Percentiles rank a stretch among this genome's conserved stretches.
These are phyloP conservation scores for Hormiphora californensis DNA, from an alignment of 37 sponge, comb jelly and placozoan genomes.

Conservation along the genomic window DNA sequence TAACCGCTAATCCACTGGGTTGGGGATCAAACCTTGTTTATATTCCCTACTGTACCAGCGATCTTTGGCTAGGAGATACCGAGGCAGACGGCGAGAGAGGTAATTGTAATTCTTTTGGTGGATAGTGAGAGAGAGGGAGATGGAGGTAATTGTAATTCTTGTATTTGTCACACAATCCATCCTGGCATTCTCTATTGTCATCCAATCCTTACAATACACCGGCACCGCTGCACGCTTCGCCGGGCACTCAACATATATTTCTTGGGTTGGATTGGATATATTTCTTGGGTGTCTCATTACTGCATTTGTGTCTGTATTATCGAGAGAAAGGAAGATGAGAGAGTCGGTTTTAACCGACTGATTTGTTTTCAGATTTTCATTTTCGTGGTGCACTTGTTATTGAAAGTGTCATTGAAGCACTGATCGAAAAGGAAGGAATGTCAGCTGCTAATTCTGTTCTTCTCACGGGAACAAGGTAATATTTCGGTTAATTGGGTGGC, in stretches of 20 bases:
- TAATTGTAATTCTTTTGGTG: no score
- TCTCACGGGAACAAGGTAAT: conserved; percentile 35
- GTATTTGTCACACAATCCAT: no score
- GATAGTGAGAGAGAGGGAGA: neutral
- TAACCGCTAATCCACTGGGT: neutral
- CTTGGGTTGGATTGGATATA: no score
- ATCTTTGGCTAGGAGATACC: conserved; percentile 30
- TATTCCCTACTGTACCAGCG: conserved; percentile 43
- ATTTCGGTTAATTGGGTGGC: no score
- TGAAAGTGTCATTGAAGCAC: neutral
- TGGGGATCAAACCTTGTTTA: conserved; percentile 49
- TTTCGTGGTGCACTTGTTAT: conserved; percentile 48
- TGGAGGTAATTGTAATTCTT: no score
- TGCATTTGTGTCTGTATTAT: no score
- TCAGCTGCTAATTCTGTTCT: neutral
- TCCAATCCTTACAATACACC: no score
- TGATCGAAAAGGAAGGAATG: conserved; percentile 11
- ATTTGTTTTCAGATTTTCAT: neutral
- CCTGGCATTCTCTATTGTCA: no score
- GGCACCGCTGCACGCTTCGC: no score
- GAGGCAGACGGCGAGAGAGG: neutral
- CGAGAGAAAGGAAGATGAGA: neutral
- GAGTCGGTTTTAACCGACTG: neutral
- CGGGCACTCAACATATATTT: no score
- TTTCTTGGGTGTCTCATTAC: no score